A percentile compares a stretch with the other conserved stretches of the same genome.
Evolutionary conservation across 2,888 invertebrate species (phyloP).

Genomic region (Tetheella fluctuosa): DNA sequence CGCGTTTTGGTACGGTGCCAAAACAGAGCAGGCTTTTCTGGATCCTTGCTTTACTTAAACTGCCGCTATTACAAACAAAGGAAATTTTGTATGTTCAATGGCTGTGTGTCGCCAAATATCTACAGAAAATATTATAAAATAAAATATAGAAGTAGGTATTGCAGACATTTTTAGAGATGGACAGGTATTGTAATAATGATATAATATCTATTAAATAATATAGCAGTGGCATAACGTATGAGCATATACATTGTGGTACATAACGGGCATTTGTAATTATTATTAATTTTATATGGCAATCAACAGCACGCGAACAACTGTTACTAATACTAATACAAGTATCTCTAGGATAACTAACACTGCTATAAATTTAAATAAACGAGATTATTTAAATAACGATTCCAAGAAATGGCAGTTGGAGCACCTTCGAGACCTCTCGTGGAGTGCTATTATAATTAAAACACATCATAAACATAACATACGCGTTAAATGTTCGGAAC

Average conservation of each 20-base stretch:
- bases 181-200: too few relatives aligned
- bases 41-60: slow-evolving; percentile 26
- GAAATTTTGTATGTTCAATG: neutral
- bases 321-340: neutral
- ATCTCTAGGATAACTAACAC: neutral
- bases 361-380: neutral
- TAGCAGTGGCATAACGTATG: neutral
- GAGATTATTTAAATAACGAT: neutral
- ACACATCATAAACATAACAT: slow-evolving; percentile 53
- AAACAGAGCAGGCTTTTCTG: slow-evolving; percentile 28
- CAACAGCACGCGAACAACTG: neutral
- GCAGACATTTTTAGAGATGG: too few relatives aligned
- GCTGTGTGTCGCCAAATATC: neutral
- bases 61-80: neutral
- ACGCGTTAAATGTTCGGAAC: slow-evolving; percentile 56
- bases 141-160: too few relatives aligned
- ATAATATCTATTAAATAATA: too few relatives aligned
- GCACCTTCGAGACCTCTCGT: slow-evolving; percentile 41
- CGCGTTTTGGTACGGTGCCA: slow-evolving; percentile 53
- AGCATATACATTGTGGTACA: neutral
- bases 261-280: neutral
- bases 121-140: neutral
- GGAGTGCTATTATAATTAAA: slow-evolving; percentile 55
- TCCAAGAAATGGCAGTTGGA: slow-evolving; percentile 24
- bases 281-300: neutral